These are phyloP conservation scores for Elaphurus davidianus DNA, from an alignment of 2,113 vertebrate species.

Conservation along the genomic window DNA sequence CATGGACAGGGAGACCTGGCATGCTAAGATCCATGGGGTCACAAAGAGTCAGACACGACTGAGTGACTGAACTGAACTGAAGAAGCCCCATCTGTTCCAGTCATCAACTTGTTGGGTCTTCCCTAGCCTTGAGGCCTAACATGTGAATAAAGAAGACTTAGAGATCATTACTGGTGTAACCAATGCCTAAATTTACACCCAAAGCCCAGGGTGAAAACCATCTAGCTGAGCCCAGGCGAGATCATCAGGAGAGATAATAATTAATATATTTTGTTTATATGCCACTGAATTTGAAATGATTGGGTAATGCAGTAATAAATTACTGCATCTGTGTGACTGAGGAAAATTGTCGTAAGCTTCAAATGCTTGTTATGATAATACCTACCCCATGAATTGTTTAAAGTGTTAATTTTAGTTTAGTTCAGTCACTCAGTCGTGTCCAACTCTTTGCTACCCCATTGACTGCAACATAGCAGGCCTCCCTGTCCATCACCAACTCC, in stretches of 20 bases:
- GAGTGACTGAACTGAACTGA: too few species aligned
- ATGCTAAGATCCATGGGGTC: not conserved
- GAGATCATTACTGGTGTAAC: not conserved
- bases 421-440: fast-evolving
- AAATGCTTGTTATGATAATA: not conserved
- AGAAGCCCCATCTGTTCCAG: not conserved
- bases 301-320: not conserved
- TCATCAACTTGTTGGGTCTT: not conserved
- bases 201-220: not conserved
- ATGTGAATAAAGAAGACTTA: not conserved
- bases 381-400: not conserved
- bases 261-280: not conserved
- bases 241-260: not conserved
- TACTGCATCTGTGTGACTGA: not conserved
- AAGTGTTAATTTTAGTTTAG: not conserved
- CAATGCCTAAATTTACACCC: not conserved
- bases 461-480: not conserved
- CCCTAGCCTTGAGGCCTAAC: fast-evolving
- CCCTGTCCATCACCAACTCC: not conserved
- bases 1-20: not conserved
- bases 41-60: too few species aligned
- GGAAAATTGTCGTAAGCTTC: not conserved
- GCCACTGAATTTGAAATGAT: not conserved
- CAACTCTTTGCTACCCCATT: not conserved
- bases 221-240: not conserved